A percentile compares a stretch with the other conserved stretches of the same genome.
Conservation (phyloP, 2,113 vertebrate genomes). For the Paramormyrops kingsleyae region DNA sequence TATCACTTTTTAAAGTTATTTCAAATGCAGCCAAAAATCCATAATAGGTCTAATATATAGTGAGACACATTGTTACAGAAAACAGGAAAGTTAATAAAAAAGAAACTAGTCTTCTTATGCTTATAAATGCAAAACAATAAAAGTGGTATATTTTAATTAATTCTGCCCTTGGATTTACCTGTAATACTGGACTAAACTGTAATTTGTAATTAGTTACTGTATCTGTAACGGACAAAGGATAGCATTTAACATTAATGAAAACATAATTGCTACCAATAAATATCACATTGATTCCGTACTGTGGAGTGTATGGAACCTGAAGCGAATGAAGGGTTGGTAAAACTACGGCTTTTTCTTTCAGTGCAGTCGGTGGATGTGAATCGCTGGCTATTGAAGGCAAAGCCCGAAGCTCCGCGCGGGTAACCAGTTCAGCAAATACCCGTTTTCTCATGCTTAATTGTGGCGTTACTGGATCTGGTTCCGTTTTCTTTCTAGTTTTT, state of each 20-base stretch:
- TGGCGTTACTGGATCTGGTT: slow-evolving; percentile 35
- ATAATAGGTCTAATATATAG: background rate
- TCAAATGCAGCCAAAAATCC: background rate
- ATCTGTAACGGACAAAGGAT: slow-evolving; percentile 14
- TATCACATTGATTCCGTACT: slow-evolving; percentile 33
- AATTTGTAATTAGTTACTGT: background rate
- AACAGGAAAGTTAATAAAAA: background rate
- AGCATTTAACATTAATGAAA: slow-evolving; percentile 13
- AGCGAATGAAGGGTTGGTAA: slow-evolving; percentile 25
- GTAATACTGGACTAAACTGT: background rate
- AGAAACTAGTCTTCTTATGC: background rate
- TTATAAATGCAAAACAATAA: background rate
- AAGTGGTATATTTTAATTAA: background rate
- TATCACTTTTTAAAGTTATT: background rate
- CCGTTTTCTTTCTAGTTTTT: slow-evolving; percentile 31
- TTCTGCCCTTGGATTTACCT: background rate
- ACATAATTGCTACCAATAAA: slow-evolving; percentile 38
- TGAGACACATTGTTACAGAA: background rate
- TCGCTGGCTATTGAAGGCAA: slow-evolving; percentile 54
- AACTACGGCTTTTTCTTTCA: slow-evolving; percentile 32
- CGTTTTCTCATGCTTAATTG: slow-evolving; percentile 32
- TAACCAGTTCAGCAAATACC: slow-evolving; percentile 53
- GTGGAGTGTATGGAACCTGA: slow-evolving; percentile 32
- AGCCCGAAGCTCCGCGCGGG: background rate
- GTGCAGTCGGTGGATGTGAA: slow-evolving; percentile 51